Evolutionary conservation across 2,888 invertebrate genomes (phyloP).

Genomic region (Eupeodes luniger): DNA sequence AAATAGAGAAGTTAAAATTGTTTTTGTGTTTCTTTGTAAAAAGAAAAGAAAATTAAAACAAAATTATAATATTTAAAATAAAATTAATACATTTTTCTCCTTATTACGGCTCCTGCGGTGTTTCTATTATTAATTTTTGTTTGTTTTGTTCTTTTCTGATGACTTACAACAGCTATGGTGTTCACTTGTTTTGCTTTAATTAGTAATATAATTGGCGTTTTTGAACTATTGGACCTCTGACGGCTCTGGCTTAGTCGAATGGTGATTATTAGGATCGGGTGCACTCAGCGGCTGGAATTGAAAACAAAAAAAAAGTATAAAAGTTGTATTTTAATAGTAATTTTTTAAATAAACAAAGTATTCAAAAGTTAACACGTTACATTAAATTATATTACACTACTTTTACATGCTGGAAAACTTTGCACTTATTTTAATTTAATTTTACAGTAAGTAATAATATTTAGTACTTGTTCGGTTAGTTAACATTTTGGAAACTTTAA

Average conservation of each 20-base stretch:
- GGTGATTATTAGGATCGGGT: constrained; percentile 93
- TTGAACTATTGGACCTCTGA: constrained; percentile 91
- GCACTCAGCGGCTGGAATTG: constrained; percentile 90
- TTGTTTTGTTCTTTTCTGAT: constrained; percentile 60
- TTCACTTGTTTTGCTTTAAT: constrained; percentile 73
- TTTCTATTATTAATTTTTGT: constrained; percentile 17
- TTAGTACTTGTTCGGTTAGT: too few relatives aligned
- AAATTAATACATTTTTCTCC: constrained; percentile 48
- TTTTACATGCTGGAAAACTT: too few relatives aligned
- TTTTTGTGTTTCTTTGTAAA: constrained; percentile 25
- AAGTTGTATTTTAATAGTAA: background rate
- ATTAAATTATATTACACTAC: too few relatives aligned
- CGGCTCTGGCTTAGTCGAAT: constrained; percentile 91
- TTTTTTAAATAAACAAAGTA: background rate
- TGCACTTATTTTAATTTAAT: too few relatives aligned
- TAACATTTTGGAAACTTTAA: too few relatives aligned
- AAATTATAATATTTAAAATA: constrained; percentile 10
- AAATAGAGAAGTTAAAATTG: constrained; percentile 48
- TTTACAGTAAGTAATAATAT: too few relatives aligned
- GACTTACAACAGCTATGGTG: constrained; percentile 73
- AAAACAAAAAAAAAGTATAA: constrained; percentile 60
- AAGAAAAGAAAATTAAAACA: constrained; percentile 18
- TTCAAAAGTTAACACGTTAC: background rate
- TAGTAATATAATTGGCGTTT: constrained; percentile 77
- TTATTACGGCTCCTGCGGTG: constrained; percentile 62